A percentile compares a stretch with the other conserved stretches of the same genome.
Conservation (phyloP, 1,140 invertebrate species). For the Argopecten irradians region DNA sequence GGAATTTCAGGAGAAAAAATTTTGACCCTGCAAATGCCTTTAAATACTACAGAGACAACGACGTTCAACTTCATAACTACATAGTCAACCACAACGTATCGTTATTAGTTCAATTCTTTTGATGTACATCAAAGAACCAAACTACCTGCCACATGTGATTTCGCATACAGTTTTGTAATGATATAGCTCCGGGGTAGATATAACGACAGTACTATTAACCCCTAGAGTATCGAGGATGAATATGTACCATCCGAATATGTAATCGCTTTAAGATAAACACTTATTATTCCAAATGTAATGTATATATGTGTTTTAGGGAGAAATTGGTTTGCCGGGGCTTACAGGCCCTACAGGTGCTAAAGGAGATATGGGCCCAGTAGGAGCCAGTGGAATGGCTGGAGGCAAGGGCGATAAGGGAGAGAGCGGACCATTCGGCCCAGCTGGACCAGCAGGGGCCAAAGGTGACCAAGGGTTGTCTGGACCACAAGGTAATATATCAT, state of each 20-base stretch:
- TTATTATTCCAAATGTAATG: neutral
- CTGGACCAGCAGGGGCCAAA: slow-evolving; percentile 51
- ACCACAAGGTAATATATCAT: neutral
- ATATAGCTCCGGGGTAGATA: too few species aligned
- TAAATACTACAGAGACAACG: neutral
- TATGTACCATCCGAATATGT: neutral
- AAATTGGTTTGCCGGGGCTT: neutral
- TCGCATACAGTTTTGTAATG: neutral
- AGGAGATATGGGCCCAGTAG: neutral
- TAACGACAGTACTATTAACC: too few species aligned
- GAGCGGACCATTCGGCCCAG: slow-evolving; percentile 29
- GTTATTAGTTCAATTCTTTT: too few species aligned
- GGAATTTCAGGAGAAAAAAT: too few species aligned
- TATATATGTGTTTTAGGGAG: neutral
- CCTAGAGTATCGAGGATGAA: too few species aligned
- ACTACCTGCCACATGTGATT: neutral
- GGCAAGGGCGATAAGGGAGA: slow-evolving; percentile 27
- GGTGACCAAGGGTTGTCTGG: slow-evolving; percentile 27
- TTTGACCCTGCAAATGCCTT: neutral
- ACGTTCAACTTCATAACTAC: neutral
- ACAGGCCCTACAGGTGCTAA: slow-evolving; percentile 25
- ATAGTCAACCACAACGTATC: too few species aligned
- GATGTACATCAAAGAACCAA: too few species aligned
- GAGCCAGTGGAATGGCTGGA: slow-evolving; percentile 8
- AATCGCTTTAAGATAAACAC: neutral